A percentile compares a stretch with the other conserved stretches of the same genome.
Evolutionary conservation across 2,888 invertebrate genomes (phyloP).

Genomic region (Mimumesa dahlbomi): DNA sequence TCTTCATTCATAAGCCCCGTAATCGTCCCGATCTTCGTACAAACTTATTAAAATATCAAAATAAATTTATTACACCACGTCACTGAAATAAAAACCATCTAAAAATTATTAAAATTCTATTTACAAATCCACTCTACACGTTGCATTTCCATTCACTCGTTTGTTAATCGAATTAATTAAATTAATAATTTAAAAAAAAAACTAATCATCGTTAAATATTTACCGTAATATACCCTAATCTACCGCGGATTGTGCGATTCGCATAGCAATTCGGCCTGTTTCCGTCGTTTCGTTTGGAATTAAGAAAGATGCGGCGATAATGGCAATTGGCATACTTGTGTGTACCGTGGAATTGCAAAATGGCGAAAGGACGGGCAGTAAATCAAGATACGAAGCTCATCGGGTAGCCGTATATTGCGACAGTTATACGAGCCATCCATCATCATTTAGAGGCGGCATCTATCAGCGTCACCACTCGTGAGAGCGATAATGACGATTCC

Average conservation of each 20-base stretch:
- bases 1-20: too few species aligned
- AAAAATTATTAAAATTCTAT: too few species aligned
- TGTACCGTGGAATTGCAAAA: slow-evolving; percentile 63
- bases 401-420: slow-evolving; percentile 75
- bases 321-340: slow-evolving; percentile 46
- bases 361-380: slow-evolving; percentile 70
- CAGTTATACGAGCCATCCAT: slow-evolving; percentile 77
- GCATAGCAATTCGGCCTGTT: slow-evolving; percentile 27
- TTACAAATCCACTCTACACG: too few species aligned
- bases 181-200: too few species aligned
- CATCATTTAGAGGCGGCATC: slow-evolving; percentile 75
- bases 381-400: slow-evolving; percentile 76
- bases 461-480: slow-evolving; percentile 73
- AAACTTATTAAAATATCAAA: not conserved
- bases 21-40: too few species aligned
- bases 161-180: slow-evolving; percentile 1
- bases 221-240: too few species aligned
- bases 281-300: slow-evolving; percentile 14
- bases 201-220: too few species aligned
- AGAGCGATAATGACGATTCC: slow-evolving; percentile 71
- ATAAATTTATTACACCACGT: not conserved
- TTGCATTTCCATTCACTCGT: too few species aligned
- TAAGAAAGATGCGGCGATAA: slow-evolving; percentile 53
- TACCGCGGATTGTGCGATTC: too few species aligned
- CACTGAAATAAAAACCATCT: too few species aligned